Evolutionary conservation across 2,888 invertebrate genomes (phyloP).

Genomic region (Cantharis flavilabris): DNA sequence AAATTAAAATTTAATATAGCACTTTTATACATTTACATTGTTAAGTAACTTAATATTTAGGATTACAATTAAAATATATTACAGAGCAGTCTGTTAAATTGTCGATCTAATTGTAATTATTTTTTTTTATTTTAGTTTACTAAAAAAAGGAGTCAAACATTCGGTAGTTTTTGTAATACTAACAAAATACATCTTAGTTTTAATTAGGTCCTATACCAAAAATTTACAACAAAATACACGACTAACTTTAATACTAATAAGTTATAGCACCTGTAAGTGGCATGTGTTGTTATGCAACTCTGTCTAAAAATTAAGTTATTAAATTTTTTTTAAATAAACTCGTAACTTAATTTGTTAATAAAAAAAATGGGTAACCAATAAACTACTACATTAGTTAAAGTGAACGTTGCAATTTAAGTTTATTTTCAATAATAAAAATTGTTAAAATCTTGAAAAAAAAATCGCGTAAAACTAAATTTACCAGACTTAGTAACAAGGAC

Average conservation of each 20-base stretch:
- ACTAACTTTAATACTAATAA: conserved; percentile 16
- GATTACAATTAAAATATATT: conserved; percentile 18
- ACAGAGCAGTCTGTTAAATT: conserved; percentile 22
- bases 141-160: not conserved
- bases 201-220: conserved; percentile 26
- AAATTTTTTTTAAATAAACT: conserved; percentile 7
- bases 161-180: not conserved
- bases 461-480: conserved; percentile 1
- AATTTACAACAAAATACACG: conserved; percentile 11
- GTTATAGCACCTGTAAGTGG: conserved; percentile 30
- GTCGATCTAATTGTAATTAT: not conserved
- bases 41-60: conserved; percentile 29
- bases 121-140: not conserved
- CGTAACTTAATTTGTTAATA: conserved; percentile 1
- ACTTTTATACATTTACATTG: conserved; percentile 45
- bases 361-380: conserved; percentile 7
- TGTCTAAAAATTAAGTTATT: conserved; percentile 6
- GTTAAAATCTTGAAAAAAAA: conserved; percentile 39
- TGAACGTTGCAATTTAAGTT: conserved; percentile 39
- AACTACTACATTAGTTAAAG: conserved; percentile 9
- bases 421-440: conserved; percentile 52
- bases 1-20: conserved; percentile 47
- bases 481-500: conserved; percentile 26
- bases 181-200: conserved; percentile 2
- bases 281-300: conserved; percentile 4